Evolutionary conservation across 2,113 vertebrate species (phyloP).

Genomic region (Callorhinus ursinus): DNA sequence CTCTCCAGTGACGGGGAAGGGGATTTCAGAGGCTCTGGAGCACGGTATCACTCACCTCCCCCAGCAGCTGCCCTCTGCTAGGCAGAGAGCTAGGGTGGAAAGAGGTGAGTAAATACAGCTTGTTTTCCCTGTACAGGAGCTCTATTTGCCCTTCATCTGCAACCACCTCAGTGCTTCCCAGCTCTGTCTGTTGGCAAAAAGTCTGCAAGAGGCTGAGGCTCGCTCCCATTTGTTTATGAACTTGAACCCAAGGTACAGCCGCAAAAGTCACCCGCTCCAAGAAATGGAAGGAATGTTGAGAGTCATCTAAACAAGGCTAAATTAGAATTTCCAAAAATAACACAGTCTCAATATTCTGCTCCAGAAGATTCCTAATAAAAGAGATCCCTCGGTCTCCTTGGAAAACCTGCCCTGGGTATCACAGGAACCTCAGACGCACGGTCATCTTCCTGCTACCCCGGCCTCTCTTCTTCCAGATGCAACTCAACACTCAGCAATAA

Average conservation of each 20-base stretch:
- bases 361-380: conserved; percentile 25
- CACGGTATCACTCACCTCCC: not conserved
- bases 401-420: not conserved
- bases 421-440: not conserved
- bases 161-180: not conserved
- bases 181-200: conserved; percentile 10
- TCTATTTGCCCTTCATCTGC: not conserved
- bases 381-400: not conserved
- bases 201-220: not conserved
- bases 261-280: not conserved
- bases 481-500: conserved; percentile 43
- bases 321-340: conserved; percentile 49
- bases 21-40: not conserved
- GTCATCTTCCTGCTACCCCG: not conserved
- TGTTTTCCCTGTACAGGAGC: accelerated
- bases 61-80: not conserved
- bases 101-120: not conserved
- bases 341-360: not conserved
- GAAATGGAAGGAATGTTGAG: conserved; percentile 52
- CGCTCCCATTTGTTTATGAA: conserved; percentile 56
- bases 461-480: conserved; percentile 30
- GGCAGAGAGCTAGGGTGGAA: not conserved
- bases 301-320: conserved; percentile 20
- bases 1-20: accelerated
- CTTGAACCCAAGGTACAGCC: conserved; percentile 26